Percentiles rank a stretch among this genome's conserved stretches.
phyloP scores from a whole-genome alignment of 2,113 vertebrate genomes.

The Apus apus region DNA sequence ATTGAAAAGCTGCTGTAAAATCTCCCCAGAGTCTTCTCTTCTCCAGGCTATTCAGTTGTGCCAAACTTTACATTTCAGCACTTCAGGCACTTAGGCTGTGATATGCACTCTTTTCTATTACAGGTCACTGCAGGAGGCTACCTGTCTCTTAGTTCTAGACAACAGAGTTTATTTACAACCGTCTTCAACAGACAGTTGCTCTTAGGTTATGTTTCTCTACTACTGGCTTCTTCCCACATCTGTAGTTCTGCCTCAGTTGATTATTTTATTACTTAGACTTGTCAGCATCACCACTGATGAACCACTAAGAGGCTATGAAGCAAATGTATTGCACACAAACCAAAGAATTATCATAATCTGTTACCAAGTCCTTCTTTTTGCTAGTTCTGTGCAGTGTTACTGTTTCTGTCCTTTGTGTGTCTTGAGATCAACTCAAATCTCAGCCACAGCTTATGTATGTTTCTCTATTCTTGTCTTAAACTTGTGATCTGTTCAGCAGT shows the following conservation, averaged over 20 bases:
- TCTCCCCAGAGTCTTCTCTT: too few relatives aligned
- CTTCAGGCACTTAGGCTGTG: not conserved
- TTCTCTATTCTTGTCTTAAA: not conserved
- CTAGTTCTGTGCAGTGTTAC: not conserved
- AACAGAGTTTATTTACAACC: not conserved
- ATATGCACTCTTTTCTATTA: not conserved
- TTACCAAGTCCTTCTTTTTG: not conserved
- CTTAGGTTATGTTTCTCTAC: not conserved
- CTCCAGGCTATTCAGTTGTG: not conserved
- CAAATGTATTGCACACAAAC: not conserved
- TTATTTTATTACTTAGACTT: not conserved
- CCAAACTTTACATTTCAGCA: not conserved
- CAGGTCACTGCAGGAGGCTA: not conserved
- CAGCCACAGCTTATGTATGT: not conserved
- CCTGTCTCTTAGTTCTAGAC: not conserved
- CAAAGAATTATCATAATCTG: not conserved
- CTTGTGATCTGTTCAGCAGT: not conserved
- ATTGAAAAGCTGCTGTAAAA: too few relatives aligned
- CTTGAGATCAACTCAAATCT: not conserved
- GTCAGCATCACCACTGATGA: not conserved
- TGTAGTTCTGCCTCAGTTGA: not conserved
- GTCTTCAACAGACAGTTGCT: not conserved
- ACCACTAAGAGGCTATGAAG: not conserved
- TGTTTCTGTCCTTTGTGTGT: not conserved
- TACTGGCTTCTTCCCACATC: not conserved